phyloP scores from a whole-genome alignment of 2,888 invertebrate species.

The Linnaemya tessellans region DNA sequence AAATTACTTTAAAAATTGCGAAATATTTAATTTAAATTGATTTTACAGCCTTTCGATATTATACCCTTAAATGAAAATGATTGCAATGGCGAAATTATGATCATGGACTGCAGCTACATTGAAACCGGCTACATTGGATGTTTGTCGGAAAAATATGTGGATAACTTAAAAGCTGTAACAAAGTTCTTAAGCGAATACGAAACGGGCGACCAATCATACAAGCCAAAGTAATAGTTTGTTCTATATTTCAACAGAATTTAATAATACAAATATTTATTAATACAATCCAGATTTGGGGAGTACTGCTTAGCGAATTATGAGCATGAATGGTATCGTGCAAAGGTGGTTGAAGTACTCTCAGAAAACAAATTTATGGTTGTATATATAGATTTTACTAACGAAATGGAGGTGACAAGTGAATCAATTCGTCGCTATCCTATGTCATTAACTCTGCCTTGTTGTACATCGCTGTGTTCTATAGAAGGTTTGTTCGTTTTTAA shows the following conservation, averaged over 20 bases:
- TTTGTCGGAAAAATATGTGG: constrained; percentile 65
- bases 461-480: constrained; percentile 74
- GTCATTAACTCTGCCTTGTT: constrained; percentile 73
- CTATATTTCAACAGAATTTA: background rate
- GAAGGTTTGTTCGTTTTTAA: constrained; percentile 69
- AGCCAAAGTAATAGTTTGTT: constrained; percentile 72
- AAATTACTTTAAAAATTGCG: too few relatives aligned
- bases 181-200: constrained; percentile 67
- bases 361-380: constrained; percentile 70
- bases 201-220: constrained; percentile 70
- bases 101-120: constrained; percentile 73
- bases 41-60: constrained; percentile 68
- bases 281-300: constrained; percentile 72
- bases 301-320: constrained; percentile 75
- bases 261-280: background rate
- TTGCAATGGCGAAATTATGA: constrained; percentile 67
- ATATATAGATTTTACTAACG: constrained; percentile 76
- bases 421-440: constrained; percentile 75
- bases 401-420: constrained; percentile 63
- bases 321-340: constrained; percentile 76
- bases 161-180: constrained; percentile 69
- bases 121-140: constrained; percentile 74
- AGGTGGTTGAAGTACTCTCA: constrained; percentile 67
- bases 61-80: constrained; percentile 56
- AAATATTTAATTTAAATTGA: background rate